Base-by-base conservation (phyloP, 2,888 invertebrate genomes). In the Drosophila ochracea region DNA sequence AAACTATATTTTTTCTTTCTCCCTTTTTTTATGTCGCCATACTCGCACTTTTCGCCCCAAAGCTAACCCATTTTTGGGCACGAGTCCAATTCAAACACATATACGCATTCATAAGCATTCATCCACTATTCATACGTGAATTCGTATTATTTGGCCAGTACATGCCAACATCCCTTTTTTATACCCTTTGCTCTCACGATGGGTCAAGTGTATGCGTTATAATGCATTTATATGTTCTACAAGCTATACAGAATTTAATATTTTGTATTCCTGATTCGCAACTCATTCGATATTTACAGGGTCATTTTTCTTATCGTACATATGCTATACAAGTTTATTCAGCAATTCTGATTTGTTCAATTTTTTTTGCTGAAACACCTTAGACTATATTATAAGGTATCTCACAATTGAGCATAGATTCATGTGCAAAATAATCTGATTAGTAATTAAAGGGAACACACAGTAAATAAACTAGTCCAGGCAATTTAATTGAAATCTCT, bases 51-150 rank as follows among this genome's bases (percentile, higher is more conserved):
- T 47, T n/a, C 19, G n/a, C 58, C 58, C 53, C 49, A 31, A 55
- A 43, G 47, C 50, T 50, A 41, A 47, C 49, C 41, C 11, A 41
- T 25, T 41, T 66, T 54, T 72, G 62, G 62, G 63, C 71, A 61
- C 53, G 43, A 30, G 63, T 68, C 58, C 68, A 68, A 68, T 41
- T 63, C 30, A 49, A 47, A 64, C 41, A 60, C 57, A 68, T 21
- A 35, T 11, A 54, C 59, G 35, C 35, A 65, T 35, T 53, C 39
- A 47, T n/a, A 55, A 31, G n/a, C 54, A 35, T 19, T 21, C 64
- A n/a, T n/a, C 43, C 47, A 50, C 61, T 30, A 28, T 28, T 54
- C 58, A 59, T 41, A 57, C 31, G 31, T 30, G 16, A 9, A 64
- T 54, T 57, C 53, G 7, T 30, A 43, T 50, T 50, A 53, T 71